Evolutionary conservation across 2,888 invertebrate genomes (phyloP), one percentile per base, ranked within the genome.

Genomic region (Lycaena phlaeas): DNA sequence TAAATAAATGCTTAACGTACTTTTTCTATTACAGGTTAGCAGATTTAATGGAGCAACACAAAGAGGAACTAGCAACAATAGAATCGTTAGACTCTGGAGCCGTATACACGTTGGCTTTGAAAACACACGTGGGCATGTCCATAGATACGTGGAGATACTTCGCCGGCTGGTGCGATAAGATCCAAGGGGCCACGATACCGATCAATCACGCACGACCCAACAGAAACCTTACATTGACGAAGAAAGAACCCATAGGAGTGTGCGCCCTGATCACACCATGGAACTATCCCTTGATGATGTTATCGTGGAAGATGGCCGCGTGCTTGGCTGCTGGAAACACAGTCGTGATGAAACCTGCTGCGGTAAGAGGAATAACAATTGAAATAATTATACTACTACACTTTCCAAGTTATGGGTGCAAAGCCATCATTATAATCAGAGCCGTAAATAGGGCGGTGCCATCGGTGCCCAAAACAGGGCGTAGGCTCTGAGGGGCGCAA

Each of bases 211-310:
- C 97, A 0, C 85, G 97, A 38, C 97, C 97, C 0, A 97, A 95
- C 65, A 66, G 79, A 17, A 97, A 98, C 64, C 76, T 98, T 1
- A 92, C 94, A 0, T 89, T 94, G 52, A 98, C 98, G 0, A 91
- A 90, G 60, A 91, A 92, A 51, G 97, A 97, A 68, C 96, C 97
- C 0, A 92, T 97, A 48, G 97, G 96, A 0, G 97, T 98, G 2
- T 96, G 95, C 59, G 97, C 92, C 0, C 79, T 98, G 10, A 90
- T 98, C 10, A 97, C 97, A 0, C 97, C 98, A 0, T 98, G 98
- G 98, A 98, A 98, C 72, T 98, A 98, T 69, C 98, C 98, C 0
- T 81, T 98, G 6, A 98, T 98, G 98, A 98, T 98, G 98, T 76
- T 98, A 7, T 95, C 96, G 0, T 98, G 97, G 97, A 98, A 98